phyloP scores from a whole-genome alignment of 2,113 vertebrate genomes.

The Mola mola region DNA sequence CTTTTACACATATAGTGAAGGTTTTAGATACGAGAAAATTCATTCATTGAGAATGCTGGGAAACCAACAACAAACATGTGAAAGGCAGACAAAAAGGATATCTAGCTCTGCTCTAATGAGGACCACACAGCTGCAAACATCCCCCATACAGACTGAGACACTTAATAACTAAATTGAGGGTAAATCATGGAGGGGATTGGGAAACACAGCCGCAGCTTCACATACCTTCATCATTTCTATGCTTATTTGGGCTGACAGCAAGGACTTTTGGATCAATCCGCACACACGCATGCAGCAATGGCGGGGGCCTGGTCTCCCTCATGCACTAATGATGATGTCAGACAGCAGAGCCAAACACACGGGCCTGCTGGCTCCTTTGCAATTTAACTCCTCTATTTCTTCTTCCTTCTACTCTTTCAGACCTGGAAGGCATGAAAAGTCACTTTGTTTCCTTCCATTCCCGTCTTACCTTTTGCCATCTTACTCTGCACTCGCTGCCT shows the following conservation, averaged over 20 bases:
- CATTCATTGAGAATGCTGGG: conserved; percentile 10
- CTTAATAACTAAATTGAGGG: conserved; percentile 69
- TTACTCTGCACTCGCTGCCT: not conserved
- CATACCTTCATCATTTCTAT: conserved; percentile 46
- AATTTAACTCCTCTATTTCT: not conserved
- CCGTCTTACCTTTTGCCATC: conserved; percentile 2
- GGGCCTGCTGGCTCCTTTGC: conserved; percentile 7
- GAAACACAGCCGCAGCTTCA: conserved; percentile 34
- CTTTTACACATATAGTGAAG: conserved; percentile 41
- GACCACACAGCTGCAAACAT: conserved; percentile 77
- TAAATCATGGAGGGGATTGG: conserved; percentile 51
- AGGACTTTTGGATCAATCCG: conserved; percentile 56
- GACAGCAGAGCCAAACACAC: conserved; percentile 46
- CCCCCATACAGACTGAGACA: conserved; percentile 44
- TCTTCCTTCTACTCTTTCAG: not conserved
- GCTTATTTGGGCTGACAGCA: conserved; percentile 51
- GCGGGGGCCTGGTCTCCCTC: conserved; percentile 67
- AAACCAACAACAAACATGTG: conserved; percentile 20
- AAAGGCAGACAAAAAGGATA: conserved; percentile 25
- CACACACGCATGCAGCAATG: conserved; percentile 34
- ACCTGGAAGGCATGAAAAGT: no score
- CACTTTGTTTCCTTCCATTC: not conserved
- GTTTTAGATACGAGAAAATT: conserved; percentile 21
- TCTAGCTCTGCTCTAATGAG: conserved; percentile 51
- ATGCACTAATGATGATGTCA: conserved; percentile 69